Base-by-base conservation (phyloP, 2,888 invertebrate species). In the Anagyrus pseudococci region DNA sequence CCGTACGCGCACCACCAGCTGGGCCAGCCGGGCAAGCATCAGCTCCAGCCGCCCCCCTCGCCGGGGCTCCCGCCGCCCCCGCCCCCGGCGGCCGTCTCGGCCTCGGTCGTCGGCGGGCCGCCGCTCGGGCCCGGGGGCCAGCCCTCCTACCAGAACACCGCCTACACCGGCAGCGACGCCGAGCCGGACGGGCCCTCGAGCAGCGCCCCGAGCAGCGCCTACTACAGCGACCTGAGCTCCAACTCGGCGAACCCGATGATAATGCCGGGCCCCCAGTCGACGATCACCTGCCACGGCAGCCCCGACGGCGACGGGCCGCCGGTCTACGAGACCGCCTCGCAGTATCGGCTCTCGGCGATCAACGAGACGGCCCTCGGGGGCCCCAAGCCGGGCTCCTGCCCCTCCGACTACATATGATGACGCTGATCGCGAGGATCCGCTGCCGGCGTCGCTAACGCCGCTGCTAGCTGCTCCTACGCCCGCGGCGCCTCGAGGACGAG, bases 121-220 rank as follows among this genome's bases (percentile, higher is more conserved):
- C n/a, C n/a, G n/a, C n/a, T n/a, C n/a, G n/a, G n/a, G n/a, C n/a
- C n/a, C n/a, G n/a, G 43, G 43, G 47, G 23, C 2, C 77, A 74
- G 74, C 88, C 89, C 13, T 88, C 89, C 56, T 89, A 89, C 75
- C 89, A 89, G 75, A 90, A 89, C 79, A 88, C 89, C 19, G 89
- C 87, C 22, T 89, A 88, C 78, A 85, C 84, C 60, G 81, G 80
- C 44, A 81, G 82, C 67, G 82, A 82, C 68, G 82, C 82, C 8
- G 85, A 85, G 68, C 84, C 84, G 13, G 85, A 86, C 56, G 83
- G 86, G 25, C 87, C 86, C 47, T 87, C 86, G 54, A 80, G 79
- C 64, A 81, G 80, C 56, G 88, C 89, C 8, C 89, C 89, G n/a
- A 89, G 89, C 75, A 89, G 89, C 80, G 89, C 89, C 25, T 90